Base-by-base conservation (phyloP, 2,888 invertebrate genomes). In the Hecatera dysodea region DNA sequence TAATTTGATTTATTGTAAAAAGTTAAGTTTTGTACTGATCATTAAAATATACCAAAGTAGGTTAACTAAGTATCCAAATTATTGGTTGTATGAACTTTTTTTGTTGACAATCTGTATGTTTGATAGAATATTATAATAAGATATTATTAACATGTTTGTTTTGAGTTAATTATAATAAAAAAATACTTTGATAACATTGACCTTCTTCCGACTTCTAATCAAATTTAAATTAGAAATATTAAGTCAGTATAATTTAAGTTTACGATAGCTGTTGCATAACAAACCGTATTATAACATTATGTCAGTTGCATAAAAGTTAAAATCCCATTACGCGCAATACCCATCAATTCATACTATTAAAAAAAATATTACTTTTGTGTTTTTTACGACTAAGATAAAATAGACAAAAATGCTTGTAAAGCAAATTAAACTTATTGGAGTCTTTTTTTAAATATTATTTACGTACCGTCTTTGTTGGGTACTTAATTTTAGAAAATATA, bases 31-130 rank as follows among this genome's bases (percentile, higher is more conserved):
- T 39, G 12, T 39, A 52, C 24, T 50, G 17, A 24, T 15, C 11
- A n/a, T 42, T 12, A 33, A 33, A 59, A 27, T 59, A 39, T 48
- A 29, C 60, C 55, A 74, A 74, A 75, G 69, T 61, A 11, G 15
- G 19, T 42, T 46, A 39, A 48, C 12, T 53, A 29, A 19, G 29
- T 33, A 29, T 46, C 17, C n/a, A 50, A n/a, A 67, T 12, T 46
- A 22, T 48, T 55, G 53, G 46, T 72, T 17, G 36, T 27, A 55
- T 17, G 36, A 33, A 53, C 33, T n/a, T 48, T 17, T 48, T 59
- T 19, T 42, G 29, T 24, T 46, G 3, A 4, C 27, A 19, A 39
- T 56, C 22, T 22, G 1, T 36, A 22, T 29, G 44, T 53, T 53
- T 46, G 2, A 11, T 52, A 39, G 5, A 27, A 12, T 57, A 19